Evolutionary conservation across 2,888 invertebrate genomes (phyloP).

Genomic region (Dryobotodes eremita): DNA sequence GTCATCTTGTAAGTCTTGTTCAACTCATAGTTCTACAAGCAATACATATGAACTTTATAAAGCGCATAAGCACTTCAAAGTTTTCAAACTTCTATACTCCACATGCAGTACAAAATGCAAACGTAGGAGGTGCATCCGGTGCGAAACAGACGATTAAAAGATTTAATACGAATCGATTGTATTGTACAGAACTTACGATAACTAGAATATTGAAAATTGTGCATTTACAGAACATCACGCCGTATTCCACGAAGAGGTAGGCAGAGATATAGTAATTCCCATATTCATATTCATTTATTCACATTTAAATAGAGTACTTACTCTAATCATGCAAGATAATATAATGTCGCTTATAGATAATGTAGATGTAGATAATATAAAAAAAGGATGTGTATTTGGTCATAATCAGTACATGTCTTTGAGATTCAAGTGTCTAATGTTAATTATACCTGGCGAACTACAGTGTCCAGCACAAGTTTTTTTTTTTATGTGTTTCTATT

Average conservation of each 20-base stretch:
- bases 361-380: no score
- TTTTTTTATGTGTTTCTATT: background rate
- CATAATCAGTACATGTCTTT: no score
- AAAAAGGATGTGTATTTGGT: no score
- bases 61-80: slow-evolving; percentile 15
- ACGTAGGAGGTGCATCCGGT: slow-evolving; percentile 70
- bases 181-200: slow-evolving; percentile 69
- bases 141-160: slow-evolving; percentile 71
- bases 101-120: slow-evolving; percentile 53
- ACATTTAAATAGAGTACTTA: no score
- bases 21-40: background rate
- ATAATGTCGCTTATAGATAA: no score
- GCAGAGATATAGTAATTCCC: no score
- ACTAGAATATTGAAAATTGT: slow-evolving; percentile 12
- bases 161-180: slow-evolving; percentile 69
- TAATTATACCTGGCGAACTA: no score
- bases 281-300: no score
- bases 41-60: background rate
- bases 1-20: background rate
- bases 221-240: background rate
- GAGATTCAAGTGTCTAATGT: no score
- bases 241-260: background rate
- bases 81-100: slow-evolving; percentile 14
- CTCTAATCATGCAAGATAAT: no score
- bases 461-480: no score